A percentile compares a stretch with the other conserved stretches of the same genome.
Conservation (phyloP, 2,113 vertebrate genomes). For the Syngnathus typhle region DNA sequence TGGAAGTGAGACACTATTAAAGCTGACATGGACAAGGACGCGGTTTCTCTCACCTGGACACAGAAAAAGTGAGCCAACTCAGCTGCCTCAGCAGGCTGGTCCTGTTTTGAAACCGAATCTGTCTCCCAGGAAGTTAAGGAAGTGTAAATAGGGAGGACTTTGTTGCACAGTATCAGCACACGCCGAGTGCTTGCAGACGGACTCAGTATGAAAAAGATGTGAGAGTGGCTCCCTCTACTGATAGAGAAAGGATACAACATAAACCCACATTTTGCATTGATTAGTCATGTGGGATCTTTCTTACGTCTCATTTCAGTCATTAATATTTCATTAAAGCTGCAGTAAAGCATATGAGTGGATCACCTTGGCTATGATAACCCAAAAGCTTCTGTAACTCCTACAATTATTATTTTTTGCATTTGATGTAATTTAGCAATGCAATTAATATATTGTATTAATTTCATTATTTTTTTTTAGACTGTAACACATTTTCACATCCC, state of each 20-base stretch:
- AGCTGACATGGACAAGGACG: conserved; percentile 27
- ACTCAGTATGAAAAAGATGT: not conserved
- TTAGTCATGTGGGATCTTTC: not conserved
- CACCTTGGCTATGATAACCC: conserved; percentile 10
- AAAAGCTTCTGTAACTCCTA: conserved; percentile 26
- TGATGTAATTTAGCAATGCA: not conserved
- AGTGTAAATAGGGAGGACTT: not conserved
- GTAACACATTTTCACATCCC: not conserved
- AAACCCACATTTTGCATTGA: not conserved
- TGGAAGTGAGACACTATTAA: conserved; percentile 14
- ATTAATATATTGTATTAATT: no score
- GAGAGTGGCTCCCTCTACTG: conserved; percentile 50
- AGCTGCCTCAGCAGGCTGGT: not conserved
- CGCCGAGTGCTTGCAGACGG: not conserved
- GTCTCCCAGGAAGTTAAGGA: not conserved
- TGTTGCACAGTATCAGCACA: conserved; percentile 1
- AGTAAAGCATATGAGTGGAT: not conserved
- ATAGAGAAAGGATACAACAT: not conserved
- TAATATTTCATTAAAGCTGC: not conserved
- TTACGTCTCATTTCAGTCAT: not conserved
- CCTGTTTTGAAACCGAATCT: conserved; percentile 6
- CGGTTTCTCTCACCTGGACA: conserved; percentile 26
- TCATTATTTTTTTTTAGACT: no score
- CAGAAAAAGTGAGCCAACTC: conserved; percentile 5
- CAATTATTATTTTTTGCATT: not conserved